Evolutionary conservation across 2,797 vertebrate genomes (phyloP).

Genomic region (Lepus oiostolus): DNA sequence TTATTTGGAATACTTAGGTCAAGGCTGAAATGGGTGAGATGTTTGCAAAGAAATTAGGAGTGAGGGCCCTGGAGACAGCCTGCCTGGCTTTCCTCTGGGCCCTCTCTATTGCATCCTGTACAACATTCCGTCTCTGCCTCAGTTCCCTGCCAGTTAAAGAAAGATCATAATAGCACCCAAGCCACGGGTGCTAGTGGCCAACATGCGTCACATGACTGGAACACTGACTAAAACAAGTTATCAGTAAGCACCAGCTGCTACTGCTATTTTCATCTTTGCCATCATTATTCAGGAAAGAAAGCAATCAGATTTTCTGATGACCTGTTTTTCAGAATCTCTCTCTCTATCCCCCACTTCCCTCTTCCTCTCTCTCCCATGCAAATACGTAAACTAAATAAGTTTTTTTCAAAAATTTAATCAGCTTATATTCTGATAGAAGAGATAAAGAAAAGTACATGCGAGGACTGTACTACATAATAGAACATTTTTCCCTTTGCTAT

Average conservation of each 20-base stretch:
- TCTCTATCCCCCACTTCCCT: background rate
- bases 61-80: slow-evolving; percentile 40
- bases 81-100: background rate
- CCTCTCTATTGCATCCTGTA: background rate
- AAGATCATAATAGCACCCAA: background rate
- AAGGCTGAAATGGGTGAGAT: background rate
- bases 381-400: background rate
- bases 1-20: slow-evolving; percentile 39
- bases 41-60: slow-evolving; percentile 64
- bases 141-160: background rate
- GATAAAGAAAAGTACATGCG: background rate
- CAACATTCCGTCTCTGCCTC: background rate
- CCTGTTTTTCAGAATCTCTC: background rate
- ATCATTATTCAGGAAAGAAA: slow-evolving; percentile 15
- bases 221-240: background rate
- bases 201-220: background rate
- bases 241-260: background rate
- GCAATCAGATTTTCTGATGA: background rate
- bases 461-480: background rate
- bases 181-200: background rate
- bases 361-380: background rate
- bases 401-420: background rate
- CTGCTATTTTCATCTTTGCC: background rate
- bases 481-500: background rate
- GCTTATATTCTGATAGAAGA: background rate